Evolutionary conservation across 2,888 invertebrate genomes (phyloP), one percentile per base, ranked within the genome.

Genomic region (Monochamus alternatus): DNA sequence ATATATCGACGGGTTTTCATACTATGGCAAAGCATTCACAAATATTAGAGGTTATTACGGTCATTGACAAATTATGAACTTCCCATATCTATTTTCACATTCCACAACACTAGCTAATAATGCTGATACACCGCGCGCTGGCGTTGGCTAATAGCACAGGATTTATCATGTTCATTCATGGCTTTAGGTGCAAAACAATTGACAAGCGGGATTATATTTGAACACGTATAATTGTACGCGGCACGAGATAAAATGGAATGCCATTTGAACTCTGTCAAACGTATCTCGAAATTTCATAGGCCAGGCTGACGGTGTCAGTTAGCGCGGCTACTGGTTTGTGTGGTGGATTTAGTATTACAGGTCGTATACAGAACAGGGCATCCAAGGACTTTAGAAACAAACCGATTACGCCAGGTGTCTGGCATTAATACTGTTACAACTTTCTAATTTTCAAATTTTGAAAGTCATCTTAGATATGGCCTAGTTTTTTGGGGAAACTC

Each of bases 131-230:
- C 22, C 7, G n/a, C 55, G 22, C 22, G 22, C 22, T 22, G 55
- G 14, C 7, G 1, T 55, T n/a, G n/a, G n/a, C 22, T 22, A 2
- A 55, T 7, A 55, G n/a, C n/a, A 5, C 14, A 55, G 55, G 10
- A n/a, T 14, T 55, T 55, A 47, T 12, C 55, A 55, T 12, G 47
- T 12, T 47, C 55, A 14, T 12, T 47, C 55, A 14, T 55, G 55
- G n/a, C 55, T 12, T n/a, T 55, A 55, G 55, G 55, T 55, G 55
- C 5, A n/a, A 55, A 55, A 55, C 55, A 55, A 55, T 55, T 55
- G 55, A 14, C 55, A 22, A n/a, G n/a, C 14, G 22, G 55, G 55
- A 55, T 55, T 55, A 55, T 55, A 55, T 55, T 55, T 14, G 5
- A 55, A 55, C 55, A 55, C 14, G 55, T 14, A n/a, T n/a, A 55